Conservation (phyloP, 2,888 invertebrate genomes). For the Plusia festucae region DNA sequence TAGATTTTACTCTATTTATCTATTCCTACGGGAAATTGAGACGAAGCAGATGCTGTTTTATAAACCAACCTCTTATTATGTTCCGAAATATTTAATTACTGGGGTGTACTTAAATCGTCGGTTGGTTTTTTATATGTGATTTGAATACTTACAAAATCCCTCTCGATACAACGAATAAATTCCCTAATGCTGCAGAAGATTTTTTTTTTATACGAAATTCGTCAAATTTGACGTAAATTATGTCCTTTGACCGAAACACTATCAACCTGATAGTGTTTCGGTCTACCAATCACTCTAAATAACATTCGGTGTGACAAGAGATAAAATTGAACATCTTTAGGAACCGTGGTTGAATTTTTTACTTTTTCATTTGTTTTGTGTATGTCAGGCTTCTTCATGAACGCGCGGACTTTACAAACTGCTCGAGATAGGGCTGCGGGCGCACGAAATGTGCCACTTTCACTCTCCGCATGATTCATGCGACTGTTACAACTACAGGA, state of each 20-base stretch:
- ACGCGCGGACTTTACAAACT: constrained; percentile 2
- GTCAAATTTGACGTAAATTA: no score
- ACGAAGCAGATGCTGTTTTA: neutral
- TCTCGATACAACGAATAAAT: no score
- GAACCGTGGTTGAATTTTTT: neutral
- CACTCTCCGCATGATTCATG: constrained; percentile 83
- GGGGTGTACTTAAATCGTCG: no score
- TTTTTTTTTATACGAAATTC: no score
- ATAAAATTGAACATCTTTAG: neutral
- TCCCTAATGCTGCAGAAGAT: no score
- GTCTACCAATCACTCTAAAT: neutral
- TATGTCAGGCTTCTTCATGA: neutral
- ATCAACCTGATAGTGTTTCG: no score
- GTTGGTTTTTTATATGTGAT: no score
- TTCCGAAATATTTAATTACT: no score
- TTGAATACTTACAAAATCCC: no score
- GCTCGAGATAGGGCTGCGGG: constrained; percentile 59
- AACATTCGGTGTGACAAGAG: neutral
- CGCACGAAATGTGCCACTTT: constrained; percentile 80
- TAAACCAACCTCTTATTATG: no score
- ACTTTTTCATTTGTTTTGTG: neutral
- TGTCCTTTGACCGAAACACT: no score
- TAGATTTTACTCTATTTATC: neutral
- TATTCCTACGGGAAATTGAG: no score
- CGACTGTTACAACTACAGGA: constrained; percentile 79